Conservation (phyloP, 2,797 vertebrate species). For the Otolemur crassicaudatus region DNA sequence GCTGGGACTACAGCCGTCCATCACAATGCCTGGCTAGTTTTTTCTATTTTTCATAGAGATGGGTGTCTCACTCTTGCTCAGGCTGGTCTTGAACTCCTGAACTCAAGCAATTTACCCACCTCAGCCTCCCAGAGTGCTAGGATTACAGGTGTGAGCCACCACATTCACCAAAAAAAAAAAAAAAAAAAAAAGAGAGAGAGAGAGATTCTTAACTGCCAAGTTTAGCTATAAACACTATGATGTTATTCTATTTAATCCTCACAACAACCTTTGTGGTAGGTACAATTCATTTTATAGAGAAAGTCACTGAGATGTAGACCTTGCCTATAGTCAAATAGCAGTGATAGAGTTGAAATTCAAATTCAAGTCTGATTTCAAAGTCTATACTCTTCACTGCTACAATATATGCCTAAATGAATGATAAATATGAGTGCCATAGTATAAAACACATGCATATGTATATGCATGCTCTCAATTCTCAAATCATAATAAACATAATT, state of each 20-base stretch:
- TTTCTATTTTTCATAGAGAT: too few relatives aligned
- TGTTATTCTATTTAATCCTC: slow-evolving; percentile 9
- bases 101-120: too few relatives aligned
- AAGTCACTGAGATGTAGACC: neutral
- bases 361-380: neutral
- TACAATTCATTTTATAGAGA: neutral
- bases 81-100: too few relatives aligned
- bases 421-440: slow-evolving; percentile 1
- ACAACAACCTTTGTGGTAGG: neutral
- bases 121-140: too few relatives aligned
- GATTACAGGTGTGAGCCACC: too few relatives aligned
- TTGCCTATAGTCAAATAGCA: neutral
- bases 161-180: too few relatives aligned
- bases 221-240: slow-evolving; percentile 15
- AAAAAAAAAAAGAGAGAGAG: neutral
- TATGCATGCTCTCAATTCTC: slow-evolving; percentile 20
- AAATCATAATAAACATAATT: slow-evolving; percentile 29
- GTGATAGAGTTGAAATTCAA: slow-evolving; percentile 5
- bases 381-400: neutral
- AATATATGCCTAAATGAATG: neutral
- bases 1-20: too few relatives aligned
- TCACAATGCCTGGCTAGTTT: too few relatives aligned
- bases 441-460: slow-evolving; percentile 49
- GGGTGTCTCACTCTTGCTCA: too few relatives aligned
- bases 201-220: neutral